phyloP scores from a whole-genome alignment of 2,113 vertebrate genomes.

The Apistogramma diplotaenia region DNA sequence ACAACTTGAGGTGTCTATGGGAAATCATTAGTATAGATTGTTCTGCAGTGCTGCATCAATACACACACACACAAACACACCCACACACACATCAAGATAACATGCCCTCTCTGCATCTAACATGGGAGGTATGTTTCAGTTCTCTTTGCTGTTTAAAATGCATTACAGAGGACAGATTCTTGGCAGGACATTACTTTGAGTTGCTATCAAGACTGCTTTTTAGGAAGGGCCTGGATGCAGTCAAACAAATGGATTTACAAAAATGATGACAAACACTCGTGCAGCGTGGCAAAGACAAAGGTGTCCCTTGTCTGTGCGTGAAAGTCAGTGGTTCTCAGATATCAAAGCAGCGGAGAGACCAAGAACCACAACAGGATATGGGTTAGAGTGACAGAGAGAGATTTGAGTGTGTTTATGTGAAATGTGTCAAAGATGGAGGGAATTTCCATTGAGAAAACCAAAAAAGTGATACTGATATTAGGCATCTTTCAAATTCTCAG shows the following conservation, averaged over 20 bases:
- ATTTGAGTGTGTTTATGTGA: conserved; percentile 1
- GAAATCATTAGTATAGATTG: conserved; percentile 72
- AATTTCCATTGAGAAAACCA: conserved; percentile 51
- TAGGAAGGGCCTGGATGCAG: background rate
- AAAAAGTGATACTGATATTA: conserved; percentile 27
- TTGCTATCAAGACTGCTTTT: background rate
- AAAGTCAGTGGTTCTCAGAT: conserved; percentile 50
- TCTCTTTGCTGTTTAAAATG: conserved; percentile 16
- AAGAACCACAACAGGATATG: conserved; percentile 62
- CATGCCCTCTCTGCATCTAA: conserved; percentile 5
- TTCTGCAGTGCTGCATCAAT: conserved; percentile 59
- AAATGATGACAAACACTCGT: conserved; percentile 43
- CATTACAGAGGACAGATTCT: conserved; percentile 23
- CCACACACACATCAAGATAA: conserved; percentile 20
- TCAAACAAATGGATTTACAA: conserved; percentile 13
- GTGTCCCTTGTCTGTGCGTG: conserved; percentile 54
- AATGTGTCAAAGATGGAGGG: conserved; percentile 43
- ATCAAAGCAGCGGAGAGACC: conserved; percentile 55
- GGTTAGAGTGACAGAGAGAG: conserved; percentile 44
- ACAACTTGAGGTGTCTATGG: conserved; percentile 67
- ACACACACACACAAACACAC: conserved; percentile 24
- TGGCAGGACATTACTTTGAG: background rate
- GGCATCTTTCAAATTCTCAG: conserved; percentile 43
- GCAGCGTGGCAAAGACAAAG: conserved; percentile 54
- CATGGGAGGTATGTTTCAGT: conserved; percentile 10